These are phyloP conservation scores for Myotis vivesi DNA, from an alignment of 2,797 vertebrate genomes.

Conservation along the genomic window DNA sequence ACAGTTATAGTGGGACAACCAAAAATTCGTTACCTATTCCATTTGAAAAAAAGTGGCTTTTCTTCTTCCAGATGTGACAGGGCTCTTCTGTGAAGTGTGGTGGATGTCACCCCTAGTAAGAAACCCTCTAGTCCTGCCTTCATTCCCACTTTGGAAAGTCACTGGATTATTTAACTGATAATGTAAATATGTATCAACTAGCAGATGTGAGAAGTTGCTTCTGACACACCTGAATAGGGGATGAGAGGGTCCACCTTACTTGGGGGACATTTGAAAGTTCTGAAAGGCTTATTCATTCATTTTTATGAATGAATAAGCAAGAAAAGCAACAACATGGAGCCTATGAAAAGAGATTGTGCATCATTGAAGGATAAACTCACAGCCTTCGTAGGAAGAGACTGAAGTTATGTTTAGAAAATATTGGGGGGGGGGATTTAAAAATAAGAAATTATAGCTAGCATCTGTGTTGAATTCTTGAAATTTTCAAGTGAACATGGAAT, in stretches of 20 bases:
- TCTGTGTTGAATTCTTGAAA: slow-evolving; percentile 38
- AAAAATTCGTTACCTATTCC: slow-evolving; percentile 9
- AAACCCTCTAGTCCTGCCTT: not conserved
- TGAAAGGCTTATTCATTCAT: slow-evolving; percentile 19
- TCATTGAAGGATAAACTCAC: not conserved
- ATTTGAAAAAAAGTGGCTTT: slow-evolving; percentile 18
- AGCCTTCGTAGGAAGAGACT: not conserved
- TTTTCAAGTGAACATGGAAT: not conserved
- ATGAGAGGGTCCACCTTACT: not conserved
- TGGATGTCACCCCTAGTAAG: not conserved
- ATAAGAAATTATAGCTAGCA: not conserved
- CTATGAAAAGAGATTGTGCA: not conserved
- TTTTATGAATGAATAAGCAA: slow-evolving; percentile 38
- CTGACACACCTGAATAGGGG: not conserved
- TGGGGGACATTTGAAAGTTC: not conserved
- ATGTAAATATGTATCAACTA: not conserved
- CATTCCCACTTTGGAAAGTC: not conserved
- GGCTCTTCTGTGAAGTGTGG: not conserved
- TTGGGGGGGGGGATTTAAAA: not conserved
- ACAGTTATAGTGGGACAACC: not conserved
- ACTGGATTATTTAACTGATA: slow-evolving; percentile 32
- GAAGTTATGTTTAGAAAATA: slow-evolving; percentile 50
- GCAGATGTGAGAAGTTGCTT: slow-evolving; percentile 39
- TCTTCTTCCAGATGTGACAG: not conserved
- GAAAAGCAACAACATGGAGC: not conserved